Evolutionary conservation across 2,113 vertebrate species (phyloP).

Genomic region (Cryptomyrus ogoouensis): DNA sequence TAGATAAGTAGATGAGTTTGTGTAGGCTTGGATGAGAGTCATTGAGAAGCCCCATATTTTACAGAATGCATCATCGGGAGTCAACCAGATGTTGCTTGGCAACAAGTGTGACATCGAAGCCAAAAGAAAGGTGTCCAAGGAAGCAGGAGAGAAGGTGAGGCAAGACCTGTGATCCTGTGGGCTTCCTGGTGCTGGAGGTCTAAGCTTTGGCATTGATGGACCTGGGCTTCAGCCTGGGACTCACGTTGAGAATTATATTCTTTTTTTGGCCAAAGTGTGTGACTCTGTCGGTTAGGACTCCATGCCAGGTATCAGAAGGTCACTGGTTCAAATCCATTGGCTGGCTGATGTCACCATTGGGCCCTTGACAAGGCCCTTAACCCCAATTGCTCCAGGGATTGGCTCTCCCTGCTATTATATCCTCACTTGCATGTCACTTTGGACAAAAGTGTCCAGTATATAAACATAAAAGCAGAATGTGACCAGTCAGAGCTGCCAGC

Average conservation of each 20-base stretch:
- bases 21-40: background rate
- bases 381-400: background rate
- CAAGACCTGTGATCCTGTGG: background rate
- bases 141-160: constrained; percentile 77
- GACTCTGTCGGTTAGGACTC: background rate
- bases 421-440: background rate
- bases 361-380: background rate
- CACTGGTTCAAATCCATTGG: background rate
- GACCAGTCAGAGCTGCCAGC: background rate
- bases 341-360: background rate
- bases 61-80: constrained; percentile 81
- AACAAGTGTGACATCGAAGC: constrained; percentile 90
- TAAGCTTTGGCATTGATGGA: background rate
- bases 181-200: background rate
- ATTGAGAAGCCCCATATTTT: constrained; percentile 12
- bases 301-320: background rate
- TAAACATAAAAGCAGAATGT: background rate
- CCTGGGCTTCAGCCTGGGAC: background rate
- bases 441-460: background rate
- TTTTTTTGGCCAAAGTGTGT: background rate
- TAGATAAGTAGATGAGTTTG: background rate
- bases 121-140: constrained; percentile 75
- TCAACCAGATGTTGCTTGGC: constrained; percentile 79
- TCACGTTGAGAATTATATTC: background rate
- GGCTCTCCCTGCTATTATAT: background rate